These are phyloP conservation scores for Notodonta ziczac DNA, from an alignment of 2,888 invertebrate genomes.

Conservation along the genomic window DNA sequence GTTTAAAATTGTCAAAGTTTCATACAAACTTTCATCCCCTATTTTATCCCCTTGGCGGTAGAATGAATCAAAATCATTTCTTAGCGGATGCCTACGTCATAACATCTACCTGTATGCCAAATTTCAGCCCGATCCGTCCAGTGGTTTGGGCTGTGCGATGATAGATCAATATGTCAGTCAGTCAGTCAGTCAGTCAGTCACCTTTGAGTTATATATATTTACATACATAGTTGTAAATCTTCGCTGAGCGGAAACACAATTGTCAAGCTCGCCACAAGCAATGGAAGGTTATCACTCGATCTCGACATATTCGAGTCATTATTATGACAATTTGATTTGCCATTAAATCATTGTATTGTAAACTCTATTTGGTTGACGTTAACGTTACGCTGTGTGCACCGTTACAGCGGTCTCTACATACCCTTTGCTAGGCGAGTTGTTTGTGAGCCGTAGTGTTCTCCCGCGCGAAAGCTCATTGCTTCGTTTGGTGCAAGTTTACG, in stretches of 20 bases:
- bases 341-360: constrained; percentile 20
- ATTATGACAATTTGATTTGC: constrained; percentile 40
- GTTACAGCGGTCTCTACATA: constrained; percentile 46
- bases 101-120: no score
- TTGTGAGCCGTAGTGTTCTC: constrained; percentile 64
- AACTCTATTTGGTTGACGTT: constrained; percentile 33
- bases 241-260: constrained; percentile 58
- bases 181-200: no score
- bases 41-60: no score
- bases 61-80: no score
- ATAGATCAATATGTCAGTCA: no score
- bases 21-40: no score
- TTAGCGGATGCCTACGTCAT: no score
- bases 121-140: no score
- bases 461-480: constrained; percentile 72
- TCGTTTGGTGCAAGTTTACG: constrained; percentile 51
- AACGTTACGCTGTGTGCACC: constrained; percentile 38
- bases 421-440: constrained; percentile 66
- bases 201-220: no score
- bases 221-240: constrained; percentile 48
- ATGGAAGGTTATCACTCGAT: constrained; percentile 62
- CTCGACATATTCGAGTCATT: constrained; percentile 64
- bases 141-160: no score
- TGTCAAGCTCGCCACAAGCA: constrained; percentile 68
- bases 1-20: no score